Percentiles rank a stretch among this genome's conserved stretches.
Evolutionary conservation across 2,113 vertebrate species (phyloP).

Genomic region (Ctenodactylus gundi): DNA sequence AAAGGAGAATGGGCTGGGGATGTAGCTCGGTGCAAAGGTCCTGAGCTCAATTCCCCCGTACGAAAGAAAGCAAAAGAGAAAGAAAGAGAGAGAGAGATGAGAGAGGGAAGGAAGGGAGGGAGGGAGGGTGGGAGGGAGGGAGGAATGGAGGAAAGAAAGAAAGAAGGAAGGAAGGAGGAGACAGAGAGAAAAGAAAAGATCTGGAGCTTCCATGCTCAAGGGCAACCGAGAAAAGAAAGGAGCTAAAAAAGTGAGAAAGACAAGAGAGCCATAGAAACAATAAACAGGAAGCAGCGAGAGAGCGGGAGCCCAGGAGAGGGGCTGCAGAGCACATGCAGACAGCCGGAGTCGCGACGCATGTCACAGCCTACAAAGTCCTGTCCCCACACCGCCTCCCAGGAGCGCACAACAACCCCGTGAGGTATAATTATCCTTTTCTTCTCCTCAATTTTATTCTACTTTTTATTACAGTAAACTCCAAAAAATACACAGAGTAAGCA

Average conservation of each 20-base stretch:
- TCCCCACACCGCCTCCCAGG: accelerated
- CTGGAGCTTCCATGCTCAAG: neutral
- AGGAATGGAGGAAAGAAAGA: neutral
- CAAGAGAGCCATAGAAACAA: neutral
- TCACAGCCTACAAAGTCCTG: neutral
- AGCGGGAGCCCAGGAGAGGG: neutral
- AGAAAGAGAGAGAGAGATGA: neutral
- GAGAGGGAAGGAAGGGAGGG: neutral
- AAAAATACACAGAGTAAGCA: constrained; percentile 19
- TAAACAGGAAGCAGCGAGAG: neutral
- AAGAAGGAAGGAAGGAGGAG: accelerated
- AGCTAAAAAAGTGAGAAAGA: neutral
- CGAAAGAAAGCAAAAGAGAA: no score
- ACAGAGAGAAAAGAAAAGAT: neutral
- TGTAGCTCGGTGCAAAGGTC: no score
- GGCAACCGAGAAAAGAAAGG: neutral
- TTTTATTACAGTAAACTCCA: constrained; percentile 48
- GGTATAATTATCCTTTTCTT: constrained; percentile 28
- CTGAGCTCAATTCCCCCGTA: no score
- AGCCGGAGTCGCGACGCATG: neutral
- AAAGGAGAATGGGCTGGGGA: no score
- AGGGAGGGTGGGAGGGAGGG: no score
- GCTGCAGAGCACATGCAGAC: neutral
- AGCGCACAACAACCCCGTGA: neutral
- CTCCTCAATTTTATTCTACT: constrained; percentile 49